phyloP scores from a whole-genome alignment of 1,140 invertebrate genomes.

The Oedothorax gibbosus region DNA sequence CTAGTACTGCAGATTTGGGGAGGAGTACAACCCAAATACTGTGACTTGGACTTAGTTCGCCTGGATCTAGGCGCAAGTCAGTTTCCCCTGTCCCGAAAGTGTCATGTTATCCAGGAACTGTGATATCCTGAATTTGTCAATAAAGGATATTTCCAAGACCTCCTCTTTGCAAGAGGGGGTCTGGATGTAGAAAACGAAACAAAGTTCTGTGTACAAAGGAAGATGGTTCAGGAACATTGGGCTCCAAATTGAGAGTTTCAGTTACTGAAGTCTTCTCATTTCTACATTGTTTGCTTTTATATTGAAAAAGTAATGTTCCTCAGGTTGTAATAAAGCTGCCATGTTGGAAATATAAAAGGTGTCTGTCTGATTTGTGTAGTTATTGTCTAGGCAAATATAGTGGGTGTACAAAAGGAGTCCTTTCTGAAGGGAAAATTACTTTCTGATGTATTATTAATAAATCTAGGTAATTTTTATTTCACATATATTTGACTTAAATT shows the following conservation, averaged over 20 bases:
- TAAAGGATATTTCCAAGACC: slow-evolving; percentile 45
- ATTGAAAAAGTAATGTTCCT: slow-evolving; percentile 62
- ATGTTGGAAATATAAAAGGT: slow-evolving; percentile 53
- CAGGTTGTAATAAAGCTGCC: slow-evolving; percentile 62
- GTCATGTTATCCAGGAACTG: slow-evolving; percentile 62
- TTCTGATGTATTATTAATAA: too few species aligned
- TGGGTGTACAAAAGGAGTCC: too few species aligned
- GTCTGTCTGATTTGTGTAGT: not conserved
- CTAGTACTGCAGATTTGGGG: slow-evolving; percentile 10
- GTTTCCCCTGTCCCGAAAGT: slow-evolving; percentile 61
- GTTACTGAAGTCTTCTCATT: slow-evolving; percentile 61
- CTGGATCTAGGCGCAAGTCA: slow-evolving; percentile 43
- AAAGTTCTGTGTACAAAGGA: slow-evolving; percentile 59
- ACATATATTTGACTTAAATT: too few species aligned
- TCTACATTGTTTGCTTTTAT: slow-evolving; percentile 62
- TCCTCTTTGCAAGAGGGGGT: slow-evolving; percentile 54
- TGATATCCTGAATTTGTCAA: slow-evolving; percentile 39
- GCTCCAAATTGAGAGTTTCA: slow-evolving; percentile 54
- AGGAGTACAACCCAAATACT: slow-evolving; percentile 46
- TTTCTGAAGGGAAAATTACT: too few species aligned
- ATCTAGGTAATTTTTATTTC: too few species aligned
- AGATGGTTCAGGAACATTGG: slow-evolving; percentile 56
- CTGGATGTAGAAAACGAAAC: slow-evolving; percentile 51
- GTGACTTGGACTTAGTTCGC: slow-evolving; percentile 56
- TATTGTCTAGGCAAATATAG: too few species aligned